Base-by-base conservation (phyloP, 2,888 invertebrate species). In the Drosophila prolongata region DNA sequence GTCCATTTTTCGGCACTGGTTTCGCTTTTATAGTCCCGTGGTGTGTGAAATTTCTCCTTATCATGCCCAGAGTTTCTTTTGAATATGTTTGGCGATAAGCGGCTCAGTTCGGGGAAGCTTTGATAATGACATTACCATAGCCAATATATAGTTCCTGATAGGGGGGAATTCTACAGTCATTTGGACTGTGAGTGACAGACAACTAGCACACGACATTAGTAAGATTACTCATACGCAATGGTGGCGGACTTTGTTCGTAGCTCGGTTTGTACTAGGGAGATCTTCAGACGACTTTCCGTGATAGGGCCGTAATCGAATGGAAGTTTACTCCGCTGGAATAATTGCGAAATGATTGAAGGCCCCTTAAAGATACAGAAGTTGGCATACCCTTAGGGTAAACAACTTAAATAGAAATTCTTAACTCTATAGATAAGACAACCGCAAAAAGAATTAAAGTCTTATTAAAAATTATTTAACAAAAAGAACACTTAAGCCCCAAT, bases 191-290 rank as follows among this genome's bases (percentile, higher is more conserved):
- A 10, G 13, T 59, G 70, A 67, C 52, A 56, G 50, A 16, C 34
- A 44, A 30, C 53, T 44, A 44, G 57, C 55, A 56, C 49, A 65
- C 53, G 56, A 52, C 62, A 16, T 16, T 2, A 42, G 43, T 37
- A 27, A 60, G 9, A 72, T 87, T 87, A 85, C 79, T 85, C 87
- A 85, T 78, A 75, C 81, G 81, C 35, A 64, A n/a, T 13, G 56
- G 44, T 9, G 35, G 19, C 19, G 76, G 40, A 86, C 85, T 79
- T 82, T 81, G 78, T 40, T 19, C 78, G 43, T 24, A 19, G 27
- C 16, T 16, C 42, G 30, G 8, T 4, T 40, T 47, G 10, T 6
- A 14, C 13, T 10, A 35, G 42, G 38, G 19, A 42, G 43, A 76
- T 65, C 76, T 64, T 43, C 24, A 69, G 68, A 67, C 77, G 34